Conservation (phyloP, 2,888 invertebrate species). For the Tinea semifulvella region DNA sequence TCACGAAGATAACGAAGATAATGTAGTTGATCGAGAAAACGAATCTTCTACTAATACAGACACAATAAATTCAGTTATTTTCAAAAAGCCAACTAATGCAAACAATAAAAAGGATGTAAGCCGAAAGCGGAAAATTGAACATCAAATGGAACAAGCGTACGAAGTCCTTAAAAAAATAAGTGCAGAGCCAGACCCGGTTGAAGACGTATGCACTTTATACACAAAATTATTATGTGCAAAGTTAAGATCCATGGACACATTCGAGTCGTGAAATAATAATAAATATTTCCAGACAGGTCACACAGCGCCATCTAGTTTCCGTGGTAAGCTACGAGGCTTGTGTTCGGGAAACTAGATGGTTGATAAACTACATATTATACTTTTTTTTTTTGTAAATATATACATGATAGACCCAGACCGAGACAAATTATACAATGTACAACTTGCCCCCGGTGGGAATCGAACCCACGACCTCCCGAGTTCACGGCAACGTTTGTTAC, state of each 20-base stretch:
- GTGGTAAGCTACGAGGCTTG: too few species aligned
- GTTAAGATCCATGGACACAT: conserved; percentile 15
- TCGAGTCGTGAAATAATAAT: conserved; percentile 17
- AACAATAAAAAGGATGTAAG: conserved; percentile 15
- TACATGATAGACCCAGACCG: too few species aligned
- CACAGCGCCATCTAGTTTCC: too few species aligned
- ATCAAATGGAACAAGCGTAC: conserved; percentile 16
- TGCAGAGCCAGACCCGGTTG: conserved; percentile 15
- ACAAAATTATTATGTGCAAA: conserved; percentile 16
- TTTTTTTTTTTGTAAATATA: too few species aligned
- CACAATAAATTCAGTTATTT: conserved; percentile 14
- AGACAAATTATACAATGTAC: too few species aligned
- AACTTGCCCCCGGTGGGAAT: too few species aligned
- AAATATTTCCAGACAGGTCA: too few species aligned
- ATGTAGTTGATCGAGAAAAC: conserved; percentile 14
- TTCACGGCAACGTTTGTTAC: too few species aligned
- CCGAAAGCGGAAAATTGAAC: conserved; percentile 15
- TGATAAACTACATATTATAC: too few species aligned
- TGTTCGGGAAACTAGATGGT: too few species aligned
- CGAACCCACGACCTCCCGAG: too few species aligned
- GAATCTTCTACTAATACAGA: conserved; percentile 14
- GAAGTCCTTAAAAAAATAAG: conserved; percentile 16
- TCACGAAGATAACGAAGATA: conserved; percentile 15
- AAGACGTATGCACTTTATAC: conserved; percentile 16
- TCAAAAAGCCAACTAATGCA: conserved; percentile 14